Conservation (phyloP, 2,888 invertebrate species). For the Caenorhabditis panamensis region DNA sequence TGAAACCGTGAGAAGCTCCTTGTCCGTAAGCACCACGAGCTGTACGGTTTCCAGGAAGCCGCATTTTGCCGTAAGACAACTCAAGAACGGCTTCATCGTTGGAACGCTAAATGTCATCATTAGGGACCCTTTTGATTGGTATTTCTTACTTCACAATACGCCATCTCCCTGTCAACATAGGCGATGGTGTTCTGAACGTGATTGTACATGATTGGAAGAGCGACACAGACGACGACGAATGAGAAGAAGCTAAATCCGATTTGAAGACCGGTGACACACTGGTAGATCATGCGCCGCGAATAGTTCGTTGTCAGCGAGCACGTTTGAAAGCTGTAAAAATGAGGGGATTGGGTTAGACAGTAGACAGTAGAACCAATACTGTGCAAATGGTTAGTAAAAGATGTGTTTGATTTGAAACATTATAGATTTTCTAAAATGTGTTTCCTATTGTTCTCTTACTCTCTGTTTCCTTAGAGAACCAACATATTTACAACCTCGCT, state of each 20-base stretch:
- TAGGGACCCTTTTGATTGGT: neutral
- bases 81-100: constrained; percentile 74
- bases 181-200: constrained; percentile 79
- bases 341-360: too few species aligned
- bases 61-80: constrained; percentile 70
- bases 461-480: too few species aligned
- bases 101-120: constrained; percentile 65
- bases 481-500: too few species aligned
- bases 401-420: too few species aligned
- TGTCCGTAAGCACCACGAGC: constrained; percentile 65
- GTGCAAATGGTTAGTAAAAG: too few species aligned
- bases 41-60: constrained; percentile 61
- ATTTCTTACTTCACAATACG: constrained; percentile 79
- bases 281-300: constrained; percentile 76
- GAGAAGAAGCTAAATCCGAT: constrained; percentile 80
- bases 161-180: constrained; percentile 81
- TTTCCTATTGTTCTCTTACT: too few species aligned
- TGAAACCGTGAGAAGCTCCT: constrained; percentile 59
- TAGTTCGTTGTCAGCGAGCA: constrained; percentile 72
- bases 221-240: constrained; percentile 75
- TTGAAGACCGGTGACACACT: constrained; percentile 80
- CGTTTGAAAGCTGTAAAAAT: constrained; percentile 70
- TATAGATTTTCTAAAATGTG: too few species aligned
- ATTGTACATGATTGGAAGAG: constrained; percentile 81
- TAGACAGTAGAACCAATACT: too few species aligned